Evolutionary conservation across 2,888 invertebrate genomes (phyloP).

Genomic region (Himalopsyche anomala): DNA sequence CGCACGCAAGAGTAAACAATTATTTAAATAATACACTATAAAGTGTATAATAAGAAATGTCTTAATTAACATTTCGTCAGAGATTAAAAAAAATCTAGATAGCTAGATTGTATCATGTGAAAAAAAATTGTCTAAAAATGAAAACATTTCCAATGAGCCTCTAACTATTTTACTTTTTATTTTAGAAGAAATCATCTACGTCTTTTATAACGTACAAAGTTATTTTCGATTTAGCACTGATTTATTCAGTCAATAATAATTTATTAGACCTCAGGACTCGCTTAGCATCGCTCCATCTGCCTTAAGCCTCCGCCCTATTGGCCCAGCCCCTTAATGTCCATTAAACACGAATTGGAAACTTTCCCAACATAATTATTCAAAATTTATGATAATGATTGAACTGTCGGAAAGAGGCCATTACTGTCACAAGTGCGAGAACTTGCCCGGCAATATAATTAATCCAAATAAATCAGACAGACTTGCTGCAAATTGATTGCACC

Average conservation of each 20-base stretch:
- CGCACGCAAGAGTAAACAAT: no score
- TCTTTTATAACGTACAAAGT: neutral
- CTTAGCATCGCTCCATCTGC: neutral
- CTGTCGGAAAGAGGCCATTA: slow-evolving; percentile 22
- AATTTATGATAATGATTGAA: slow-evolving; percentile 34
- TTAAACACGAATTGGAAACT: slow-evolving; percentile 22
- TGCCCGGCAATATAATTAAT: slow-evolving; percentile 7
- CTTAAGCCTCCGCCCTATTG: neutral
- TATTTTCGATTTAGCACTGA: neutral
- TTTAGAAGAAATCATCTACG: neutral
- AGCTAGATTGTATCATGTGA: no score
- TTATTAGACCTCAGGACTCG: slow-evolving; percentile 16
- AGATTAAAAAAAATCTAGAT: no score
- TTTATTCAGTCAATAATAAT: slow-evolving; percentile 24
- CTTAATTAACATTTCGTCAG: no score
- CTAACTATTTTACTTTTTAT: no score
- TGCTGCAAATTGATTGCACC: neutral
- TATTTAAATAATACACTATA: no score
- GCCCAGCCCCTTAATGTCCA: neutral
- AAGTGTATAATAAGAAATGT: no score
- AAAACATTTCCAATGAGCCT: no score
- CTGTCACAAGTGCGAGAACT: slow-evolving; percentile 1
- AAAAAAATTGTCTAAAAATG: no score
- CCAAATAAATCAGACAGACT: neutral
- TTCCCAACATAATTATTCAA: slow-evolving; percentile 31